These are phyloP conservation scores for Casuarius casuarius DNA, from an alignment of 2,113 vertebrate species.

Conservation along the genomic window DNA sequence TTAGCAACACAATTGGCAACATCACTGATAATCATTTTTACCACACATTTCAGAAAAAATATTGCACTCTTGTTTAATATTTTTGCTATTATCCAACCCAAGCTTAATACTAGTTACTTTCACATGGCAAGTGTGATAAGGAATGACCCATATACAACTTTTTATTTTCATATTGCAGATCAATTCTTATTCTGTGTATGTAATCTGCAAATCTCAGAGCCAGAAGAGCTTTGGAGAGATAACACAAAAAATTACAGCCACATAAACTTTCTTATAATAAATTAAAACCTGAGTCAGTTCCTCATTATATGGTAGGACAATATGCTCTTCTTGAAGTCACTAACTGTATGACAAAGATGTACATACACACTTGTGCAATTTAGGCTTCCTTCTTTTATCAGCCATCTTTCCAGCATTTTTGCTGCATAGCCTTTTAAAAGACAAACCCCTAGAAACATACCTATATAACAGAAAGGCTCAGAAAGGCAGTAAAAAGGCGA, in stretches of 20 bases:
- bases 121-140: background rate
- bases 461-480: conserved; percentile 26
- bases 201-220: background rate
- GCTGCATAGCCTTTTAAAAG: conserved; percentile 45
- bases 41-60: background rate
- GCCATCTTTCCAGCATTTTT: conserved; percentile 30
- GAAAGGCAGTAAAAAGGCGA: background rate
- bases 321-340: conserved; percentile 56
- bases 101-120: background rate
- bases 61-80: background rate
- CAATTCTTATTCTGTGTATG: background rate
- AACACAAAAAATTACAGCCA: conserved; percentile 24
- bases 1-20: background rate
- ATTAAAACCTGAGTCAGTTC: conserved; percentile 50
- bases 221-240: background rate
- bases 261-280: conserved; percentile 12
- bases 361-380: conserved; percentile 24
- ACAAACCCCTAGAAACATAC: background rate
- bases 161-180: background rate
- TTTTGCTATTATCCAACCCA: background rate
- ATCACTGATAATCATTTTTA: background rate
- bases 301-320: conserved; percentile 8
- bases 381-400: conserved; percentile 52
- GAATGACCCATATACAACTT: background rate
- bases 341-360: background rate